Percentiles rank a stretch among this genome's conserved stretches.
phyloP scores from a whole-genome alignment of 2,113 vertebrate genomes.

The Penelope pileata region DNA sequence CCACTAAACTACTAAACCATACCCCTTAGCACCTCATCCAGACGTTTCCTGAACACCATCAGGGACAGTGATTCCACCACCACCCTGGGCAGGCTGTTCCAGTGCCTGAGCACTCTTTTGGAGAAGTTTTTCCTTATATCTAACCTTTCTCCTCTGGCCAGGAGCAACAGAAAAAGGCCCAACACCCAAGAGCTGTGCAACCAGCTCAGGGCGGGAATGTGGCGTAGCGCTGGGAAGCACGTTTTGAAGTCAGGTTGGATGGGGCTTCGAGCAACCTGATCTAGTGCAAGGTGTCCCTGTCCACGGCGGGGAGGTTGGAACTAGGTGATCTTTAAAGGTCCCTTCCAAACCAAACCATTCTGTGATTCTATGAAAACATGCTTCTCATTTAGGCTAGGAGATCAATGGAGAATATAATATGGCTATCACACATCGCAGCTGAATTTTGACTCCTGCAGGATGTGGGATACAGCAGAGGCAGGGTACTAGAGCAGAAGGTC shows the following conservation, averaged over 20 bases:
- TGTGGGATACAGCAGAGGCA: neutral
- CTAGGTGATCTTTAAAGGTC: neutral
- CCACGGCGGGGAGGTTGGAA: neutral
- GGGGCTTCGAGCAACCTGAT: neutral
- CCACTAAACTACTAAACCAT: too few relatives aligned
- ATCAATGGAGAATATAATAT: neutral
- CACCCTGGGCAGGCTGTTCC: too few relatives aligned
- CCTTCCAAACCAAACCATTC: neutral
- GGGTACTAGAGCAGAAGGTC: neutral
- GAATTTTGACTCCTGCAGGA: neutral
- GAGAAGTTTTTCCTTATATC: too few relatives aligned
- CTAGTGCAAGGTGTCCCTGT: neutral
- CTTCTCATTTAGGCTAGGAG: neutral
- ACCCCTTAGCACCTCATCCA: too few relatives aligned
- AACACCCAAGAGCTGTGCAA: neutral
- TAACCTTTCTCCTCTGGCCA: neutral
- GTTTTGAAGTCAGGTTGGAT: neutral
- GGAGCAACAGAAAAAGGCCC: neutral
- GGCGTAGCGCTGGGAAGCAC: neutral
- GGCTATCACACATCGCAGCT: fast-evolving
- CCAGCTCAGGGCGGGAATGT: neutral
- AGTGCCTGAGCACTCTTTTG: too few relatives aligned
- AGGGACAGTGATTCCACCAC: too few relatives aligned
- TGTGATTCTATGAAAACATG: neutral
- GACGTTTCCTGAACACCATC: too few relatives aligned